phyloP scores from a whole-genome alignment of 2,797 vertebrate species.

The Lateolabrax maculatus region DNA sequence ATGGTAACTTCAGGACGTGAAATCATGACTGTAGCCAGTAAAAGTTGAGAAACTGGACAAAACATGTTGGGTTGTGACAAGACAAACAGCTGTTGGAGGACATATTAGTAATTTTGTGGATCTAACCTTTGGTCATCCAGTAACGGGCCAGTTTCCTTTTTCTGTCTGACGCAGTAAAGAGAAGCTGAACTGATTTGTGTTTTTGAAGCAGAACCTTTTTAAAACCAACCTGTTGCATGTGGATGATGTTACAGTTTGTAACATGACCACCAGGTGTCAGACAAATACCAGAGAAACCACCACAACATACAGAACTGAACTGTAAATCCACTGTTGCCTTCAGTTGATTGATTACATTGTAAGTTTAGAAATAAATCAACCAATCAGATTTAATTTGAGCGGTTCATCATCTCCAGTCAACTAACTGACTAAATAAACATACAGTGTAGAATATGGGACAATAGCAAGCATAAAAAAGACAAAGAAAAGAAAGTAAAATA shows the following conservation, averaged over 20 bases:
- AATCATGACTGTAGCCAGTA: neutral
- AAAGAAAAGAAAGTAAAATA: too few relatives aligned
- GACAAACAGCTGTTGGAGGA: neutral
- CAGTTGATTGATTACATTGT: neutral
- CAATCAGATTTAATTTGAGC: neutral
- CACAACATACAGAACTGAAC: neutral
- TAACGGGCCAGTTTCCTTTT: neutral
- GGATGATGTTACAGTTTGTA: slow-evolving; percentile 13
- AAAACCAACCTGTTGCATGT: neutral
- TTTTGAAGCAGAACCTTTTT: neutral
- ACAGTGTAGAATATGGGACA: neutral
- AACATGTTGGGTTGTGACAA: neutral
- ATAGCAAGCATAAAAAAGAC: too few relatives aligned
- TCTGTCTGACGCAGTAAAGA: neutral
- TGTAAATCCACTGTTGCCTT: neutral
- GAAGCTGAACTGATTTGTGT: neutral
- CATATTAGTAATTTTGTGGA: neutral
- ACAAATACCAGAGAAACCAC: neutral
- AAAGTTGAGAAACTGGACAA: neutral
- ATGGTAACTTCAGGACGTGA: neutral
- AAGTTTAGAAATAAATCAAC: neutral
- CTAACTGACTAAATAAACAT: neutral
- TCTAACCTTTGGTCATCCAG: neutral
- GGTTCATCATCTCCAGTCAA: too few relatives aligned
- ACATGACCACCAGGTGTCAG: slow-evolving; percentile 48